A percentile compares a stretch with the other conserved stretches of the same genome.
These are phyloP conservation scores for Porites rus DNA, from an alignment of 92 coral and sea anemone genomes.

Conservation along the genomic window DNA sequence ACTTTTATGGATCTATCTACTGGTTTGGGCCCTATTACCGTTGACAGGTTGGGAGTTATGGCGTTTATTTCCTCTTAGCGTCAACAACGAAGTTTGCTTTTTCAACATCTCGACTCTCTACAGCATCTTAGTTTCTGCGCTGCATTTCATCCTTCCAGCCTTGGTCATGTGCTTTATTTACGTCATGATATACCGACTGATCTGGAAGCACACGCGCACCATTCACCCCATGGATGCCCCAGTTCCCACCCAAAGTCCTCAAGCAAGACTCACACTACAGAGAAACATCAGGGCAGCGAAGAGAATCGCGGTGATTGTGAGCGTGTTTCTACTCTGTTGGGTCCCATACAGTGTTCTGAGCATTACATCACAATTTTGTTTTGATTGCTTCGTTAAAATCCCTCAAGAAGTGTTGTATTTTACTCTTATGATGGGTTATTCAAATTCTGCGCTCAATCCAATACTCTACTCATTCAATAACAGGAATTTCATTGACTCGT, in stretches of 20 bases:
- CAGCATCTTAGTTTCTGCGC: slow-evolving; percentile 48
- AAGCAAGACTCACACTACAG: slow-evolving; percentile 22
- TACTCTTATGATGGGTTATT: slow-evolving; percentile 65
- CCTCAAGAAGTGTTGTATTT: slow-evolving; percentile 48
- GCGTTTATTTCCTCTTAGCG: slow-evolving; percentile 6
- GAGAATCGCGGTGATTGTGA: slow-evolving; percentile 66
- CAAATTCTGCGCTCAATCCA: slow-evolving; percentile 73
- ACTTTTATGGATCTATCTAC: slow-evolving; percentile 37
- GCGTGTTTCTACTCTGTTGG: slow-evolving; percentile 73
- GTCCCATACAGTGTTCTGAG: slow-evolving; percentile 60
- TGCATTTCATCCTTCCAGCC: slow-evolving; percentile 66
- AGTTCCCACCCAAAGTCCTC: slow-evolving; percentile 7
- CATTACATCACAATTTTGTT: slow-evolving; percentile 34
- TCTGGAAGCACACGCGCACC: slow-evolving; percentile 42
- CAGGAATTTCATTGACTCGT: slow-evolving; percentile 70
- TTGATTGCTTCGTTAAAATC: not conserved
- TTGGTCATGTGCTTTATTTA: slow-evolving; percentile 66
- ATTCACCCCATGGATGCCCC: slow-evolving; percentile 63
- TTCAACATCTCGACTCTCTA: slow-evolving; percentile 50
- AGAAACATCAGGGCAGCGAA: slow-evolving; percentile 70
- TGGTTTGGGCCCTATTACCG: slow-evolving; percentile 39
- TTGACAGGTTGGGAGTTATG: slow-evolving; percentile 37
- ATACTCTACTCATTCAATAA: slow-evolving; percentile 76
- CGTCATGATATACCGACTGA: slow-evolving; percentile 58
- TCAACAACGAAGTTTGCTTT: slow-evolving; percentile 36